phyloP scores from a whole-genome alignment of 1,140 invertebrate species.

The Lepidurus couesii region DNA sequence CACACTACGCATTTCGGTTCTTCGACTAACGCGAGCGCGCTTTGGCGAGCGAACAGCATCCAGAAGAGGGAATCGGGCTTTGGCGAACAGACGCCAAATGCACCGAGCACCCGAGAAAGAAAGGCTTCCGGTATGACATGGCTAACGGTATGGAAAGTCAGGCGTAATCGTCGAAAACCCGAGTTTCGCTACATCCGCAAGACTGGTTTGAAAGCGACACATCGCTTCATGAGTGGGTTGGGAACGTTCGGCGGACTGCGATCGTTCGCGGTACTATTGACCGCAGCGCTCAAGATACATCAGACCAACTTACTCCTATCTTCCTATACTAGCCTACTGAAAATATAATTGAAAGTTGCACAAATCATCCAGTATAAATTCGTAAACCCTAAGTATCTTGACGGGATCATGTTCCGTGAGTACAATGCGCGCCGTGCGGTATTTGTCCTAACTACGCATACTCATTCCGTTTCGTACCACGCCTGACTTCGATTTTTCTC shows the following conservation, averaged over 20 bases:
- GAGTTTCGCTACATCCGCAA: conserved; percentile 9
- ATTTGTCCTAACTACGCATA: neutral
- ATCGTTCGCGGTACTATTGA: conserved; percentile 3
- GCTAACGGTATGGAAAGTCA: conserved; percentile 13
- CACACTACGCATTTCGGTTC: neutral
- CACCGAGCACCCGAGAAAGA: neutral
- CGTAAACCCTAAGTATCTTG: neutral
- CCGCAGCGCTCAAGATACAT: neutral
- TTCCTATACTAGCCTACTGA: neutral
- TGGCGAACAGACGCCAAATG: neutral
- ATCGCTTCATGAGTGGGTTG: neutral
- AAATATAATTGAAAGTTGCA: neutral
- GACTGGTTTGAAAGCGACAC: neutral
- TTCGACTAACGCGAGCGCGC: neutral
- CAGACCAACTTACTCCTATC: no score
- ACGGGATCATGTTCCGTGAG: no score
- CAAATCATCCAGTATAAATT: neutral
- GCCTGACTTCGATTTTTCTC: conserved; percentile 14
- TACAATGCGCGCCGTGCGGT: neutral
- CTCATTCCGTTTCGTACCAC: neutral
- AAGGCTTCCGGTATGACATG: conserved; percentile 13
- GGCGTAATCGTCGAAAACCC: conserved; percentile 7
- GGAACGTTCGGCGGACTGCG: neutral
- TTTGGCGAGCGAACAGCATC: neutral
- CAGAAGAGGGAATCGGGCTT: neutral